Base-by-base conservation (phyloP, 2,888 invertebrate genomes). In the Temnothorax rugatulus region DNA sequence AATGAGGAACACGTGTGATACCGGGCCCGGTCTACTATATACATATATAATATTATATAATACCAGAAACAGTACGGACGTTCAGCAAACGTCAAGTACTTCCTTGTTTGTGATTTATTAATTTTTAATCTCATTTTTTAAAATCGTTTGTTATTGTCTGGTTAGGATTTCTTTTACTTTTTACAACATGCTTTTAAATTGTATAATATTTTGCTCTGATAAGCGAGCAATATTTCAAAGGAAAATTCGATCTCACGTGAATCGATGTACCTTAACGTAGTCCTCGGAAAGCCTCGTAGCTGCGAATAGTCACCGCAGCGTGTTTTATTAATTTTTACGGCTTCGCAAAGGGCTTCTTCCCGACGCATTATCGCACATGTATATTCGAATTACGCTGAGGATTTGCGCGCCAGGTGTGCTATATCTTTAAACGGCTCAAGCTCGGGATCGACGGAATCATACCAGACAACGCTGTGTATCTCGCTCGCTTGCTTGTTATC, bases 381-480 rank as follows among this genome's bases (percentile, higher is more conserved):
- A 71, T 8, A 34, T 79, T 79, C 21, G 44, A 79, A 79, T 79
- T 79, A 79, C 44, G 34, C 34, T 11, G 57, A 69, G 73, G 57
- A 47, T 79, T 79, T 69, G 73, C 44, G 57, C 57, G 71, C 21
- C 71, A 21, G 57, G 44, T 47, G 44, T 69, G 77, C 69, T 69
- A 69, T 79, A 79, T 79, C 69, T 71, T 71, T 81, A 81, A 81
- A 81, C 79, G 59, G 38, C 73, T 71, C 57, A 47, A 38, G 47
- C 47, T 21, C 18, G 21, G 21, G 18, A 59, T 69, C 57, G 57
- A 21, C 34, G 52, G 74, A 86, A 84, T 84, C 86, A 83, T 87
- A 75, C 29, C 83, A 83, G 47, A 77, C 81, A 47, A 66, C 63
- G 57, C 41, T 34, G 64, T 50, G 57, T 75, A 84, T 87, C 85